Evolutionary conservation across 2,888 invertebrate species (phyloP).

Genomic region (Lomographa bimaculata): DNA sequence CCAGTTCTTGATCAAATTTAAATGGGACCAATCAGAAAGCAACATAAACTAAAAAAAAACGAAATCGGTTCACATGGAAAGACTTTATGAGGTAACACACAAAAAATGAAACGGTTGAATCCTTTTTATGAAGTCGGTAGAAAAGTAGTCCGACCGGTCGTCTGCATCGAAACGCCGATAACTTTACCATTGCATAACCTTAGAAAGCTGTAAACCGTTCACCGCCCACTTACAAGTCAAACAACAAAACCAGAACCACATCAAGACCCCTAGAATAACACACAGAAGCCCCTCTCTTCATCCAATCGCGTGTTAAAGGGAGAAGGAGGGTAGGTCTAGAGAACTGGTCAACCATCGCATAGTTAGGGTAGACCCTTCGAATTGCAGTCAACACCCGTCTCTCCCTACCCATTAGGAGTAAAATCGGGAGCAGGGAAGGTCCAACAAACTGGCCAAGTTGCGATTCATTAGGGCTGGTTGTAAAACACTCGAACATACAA

Average conservation of each 20-base stretch:
- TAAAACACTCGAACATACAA: constrained; percentile 1
- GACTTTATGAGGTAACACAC: too few relatives aligned
- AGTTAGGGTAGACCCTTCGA: constrained; percentile 2
- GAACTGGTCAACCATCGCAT: constrained; percentile 9
- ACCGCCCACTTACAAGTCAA: constrained; percentile 38
- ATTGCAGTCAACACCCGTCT: background rate
- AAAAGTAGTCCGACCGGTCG: constrained; percentile 37
- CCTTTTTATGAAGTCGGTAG: too few relatives aligned
- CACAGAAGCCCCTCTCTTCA: background rate
- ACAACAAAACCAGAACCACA: constrained; percentile 17
- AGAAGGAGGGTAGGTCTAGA: background rate
- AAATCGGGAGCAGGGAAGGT: background rate
- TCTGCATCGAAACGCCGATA: constrained; percentile 25
- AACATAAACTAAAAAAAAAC: too few relatives aligned
- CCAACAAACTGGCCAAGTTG: background rate
- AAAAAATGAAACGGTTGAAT: too few relatives aligned
- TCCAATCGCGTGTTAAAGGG: background rate
- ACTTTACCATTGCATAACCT: constrained; percentile 37
- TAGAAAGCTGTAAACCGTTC: constrained; percentile 42
- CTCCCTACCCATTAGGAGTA: background rate
- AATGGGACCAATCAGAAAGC: too few relatives aligned
- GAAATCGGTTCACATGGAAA: too few relatives aligned
- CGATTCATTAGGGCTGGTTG: background rate
- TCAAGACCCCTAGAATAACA: constrained; percentile 5
- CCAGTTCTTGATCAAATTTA: too few relatives aligned